These are phyloP conservation scores for Muntiacus reevesi DNA, from an alignment of 2,113 vertebrate species.

Conservation along the genomic window DNA sequence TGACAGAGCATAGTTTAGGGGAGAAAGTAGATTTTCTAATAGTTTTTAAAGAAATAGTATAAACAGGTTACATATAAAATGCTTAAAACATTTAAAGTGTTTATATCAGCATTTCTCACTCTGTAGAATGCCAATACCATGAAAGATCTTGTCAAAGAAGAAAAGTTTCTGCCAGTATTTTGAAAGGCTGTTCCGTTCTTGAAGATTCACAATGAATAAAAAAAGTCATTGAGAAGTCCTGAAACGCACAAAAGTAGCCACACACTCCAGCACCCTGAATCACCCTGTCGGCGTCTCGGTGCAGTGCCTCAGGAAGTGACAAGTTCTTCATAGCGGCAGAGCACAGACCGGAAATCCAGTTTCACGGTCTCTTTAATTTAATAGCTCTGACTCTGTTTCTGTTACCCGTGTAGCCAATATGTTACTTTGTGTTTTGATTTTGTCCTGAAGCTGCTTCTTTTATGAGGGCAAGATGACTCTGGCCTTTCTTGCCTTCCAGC, in stretches of 20 bases:
- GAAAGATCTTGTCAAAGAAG: background rate
- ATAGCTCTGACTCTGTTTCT: background rate
- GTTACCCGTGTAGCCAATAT: accelerated
- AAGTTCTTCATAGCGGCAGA: background rate
- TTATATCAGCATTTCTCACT: background rate
- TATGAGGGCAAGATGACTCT: background rate
- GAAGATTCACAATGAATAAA: background rate
- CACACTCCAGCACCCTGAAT: background rate
- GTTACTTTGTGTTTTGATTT: background rate
- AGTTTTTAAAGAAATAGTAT: background rate
- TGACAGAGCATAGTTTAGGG: background rate
- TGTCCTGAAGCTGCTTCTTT: background rate
- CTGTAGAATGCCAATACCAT: background rate
- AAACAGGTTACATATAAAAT: background rate
- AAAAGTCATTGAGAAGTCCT: background rate
- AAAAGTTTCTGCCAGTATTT: background rate
- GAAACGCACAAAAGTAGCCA: background rate
- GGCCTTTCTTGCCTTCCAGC: background rate
- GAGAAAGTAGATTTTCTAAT: background rate
- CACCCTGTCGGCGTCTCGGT: accelerated
- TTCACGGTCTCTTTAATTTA: accelerated
- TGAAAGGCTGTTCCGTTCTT: background rate
- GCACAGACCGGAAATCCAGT: background rate
- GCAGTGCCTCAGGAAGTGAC: background rate
- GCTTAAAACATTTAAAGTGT: background rate